phyloP scores from a whole-genome alignment of 1,140 invertebrate genomes.

The Melanaphis sacchari region DNA sequence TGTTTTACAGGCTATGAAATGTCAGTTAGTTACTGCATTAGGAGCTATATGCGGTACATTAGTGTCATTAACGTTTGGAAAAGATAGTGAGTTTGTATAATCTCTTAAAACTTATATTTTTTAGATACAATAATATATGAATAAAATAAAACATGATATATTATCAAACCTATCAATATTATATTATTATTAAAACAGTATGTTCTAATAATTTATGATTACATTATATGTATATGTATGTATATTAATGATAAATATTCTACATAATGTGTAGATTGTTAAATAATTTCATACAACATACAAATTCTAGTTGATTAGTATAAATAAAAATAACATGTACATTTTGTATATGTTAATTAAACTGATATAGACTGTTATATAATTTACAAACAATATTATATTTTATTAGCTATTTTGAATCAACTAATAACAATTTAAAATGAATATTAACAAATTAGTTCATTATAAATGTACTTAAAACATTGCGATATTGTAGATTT shows the following conservation, averaged over 20 bases:
- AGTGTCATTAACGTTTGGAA: constrained; percentile 82
- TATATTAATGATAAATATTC: too few species aligned
- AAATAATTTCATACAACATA: not conserved
- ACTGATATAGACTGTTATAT: not conserved
- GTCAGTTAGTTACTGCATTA: constrained; percentile 91
- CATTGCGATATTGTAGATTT: not conserved
- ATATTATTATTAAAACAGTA: not conserved
- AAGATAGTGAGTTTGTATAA: constrained; percentile 66
- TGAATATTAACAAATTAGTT: not conserved
- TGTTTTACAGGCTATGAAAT: constrained; percentile 78
- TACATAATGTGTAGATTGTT: not conserved
- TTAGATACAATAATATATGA: not conserved
- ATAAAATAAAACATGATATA: not conserved
- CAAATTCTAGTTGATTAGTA: not conserved
- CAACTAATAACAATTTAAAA: not conserved
- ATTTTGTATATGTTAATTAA: not conserved
- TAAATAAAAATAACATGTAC: not conserved
- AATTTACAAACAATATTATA: not conserved
- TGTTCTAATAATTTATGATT: not conserved
- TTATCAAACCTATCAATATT: not conserved
- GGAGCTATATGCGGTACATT: constrained; percentile 92
- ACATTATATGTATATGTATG: not conserved
- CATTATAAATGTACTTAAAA: not conserved
- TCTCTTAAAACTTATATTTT: not conserved
- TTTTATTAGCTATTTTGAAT: not conserved